Base-by-base conservation (phyloP, 2,113 vertebrate species). In the Notarius lentiginosus region DNA sequence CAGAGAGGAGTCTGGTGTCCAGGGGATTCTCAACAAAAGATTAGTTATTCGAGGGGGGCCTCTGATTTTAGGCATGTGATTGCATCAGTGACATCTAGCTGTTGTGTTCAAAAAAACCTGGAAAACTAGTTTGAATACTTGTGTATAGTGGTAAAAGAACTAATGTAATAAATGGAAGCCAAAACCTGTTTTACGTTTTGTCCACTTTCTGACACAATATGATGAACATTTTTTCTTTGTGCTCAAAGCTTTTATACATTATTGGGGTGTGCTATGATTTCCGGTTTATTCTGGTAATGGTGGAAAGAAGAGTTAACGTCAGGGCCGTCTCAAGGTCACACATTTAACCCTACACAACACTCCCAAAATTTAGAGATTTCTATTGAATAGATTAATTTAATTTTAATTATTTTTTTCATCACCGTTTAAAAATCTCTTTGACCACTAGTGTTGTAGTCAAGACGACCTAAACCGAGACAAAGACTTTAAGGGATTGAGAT, bases 21-120 rank as follows among this genome's bases (percentile, higher is more conserved):
- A 56, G 66, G 24, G 82, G 51, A 9, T 47, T n/a, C 12, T 27
- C 24, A 83, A 55, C 0, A 5, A 41, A 70, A 12, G 47, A 34
- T 12, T 47, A 5, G 58, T 82, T 49, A 17, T 82, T 70, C 17
- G 12, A 30, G 49, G 15, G 53, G 53, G 41, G 30, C 47, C 53
- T 58, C 82, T 83, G 63, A 51, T 68, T 68, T 55, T 11, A 18
- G 14, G n/a, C 60, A 30, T 83, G 60, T 83, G 63, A n/a, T 47
- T 82, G 4, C 1, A 27, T 63, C 80, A 65, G 60, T 65, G n/a
- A 1, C 0, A 11, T n/a, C 5, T 51, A 65, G 20, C 12, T n/a
- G 61, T 27, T 49, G 14, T 68, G 24, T 27, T 51, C 2, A 22
- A 30, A 8, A 20, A 8, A 55, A 56, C 34, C 2, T 41, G 56